phyloP scores from a whole-genome alignment of 2,113 vertebrate species.

The Macrotus californicus region DNA sequence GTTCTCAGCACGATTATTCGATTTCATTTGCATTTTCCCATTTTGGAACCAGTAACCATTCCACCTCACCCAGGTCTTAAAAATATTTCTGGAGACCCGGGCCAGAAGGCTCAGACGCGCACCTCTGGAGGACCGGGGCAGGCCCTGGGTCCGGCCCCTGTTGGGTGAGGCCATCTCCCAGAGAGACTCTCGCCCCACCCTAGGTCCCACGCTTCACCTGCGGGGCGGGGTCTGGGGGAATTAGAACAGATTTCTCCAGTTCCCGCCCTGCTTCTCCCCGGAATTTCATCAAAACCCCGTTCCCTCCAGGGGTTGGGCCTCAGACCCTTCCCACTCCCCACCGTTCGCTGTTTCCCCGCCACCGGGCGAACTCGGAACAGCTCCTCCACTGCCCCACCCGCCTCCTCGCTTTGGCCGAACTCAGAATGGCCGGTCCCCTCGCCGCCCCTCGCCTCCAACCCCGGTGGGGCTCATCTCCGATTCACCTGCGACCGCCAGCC shows the following conservation, averaged over 20 bases:
- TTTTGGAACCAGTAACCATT: not conserved
- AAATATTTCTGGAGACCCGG: not conserved
- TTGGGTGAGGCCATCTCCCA: not conserved
- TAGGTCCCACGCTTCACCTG: not conserved
- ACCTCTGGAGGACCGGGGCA: not conserved
- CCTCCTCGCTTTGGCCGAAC: no score
- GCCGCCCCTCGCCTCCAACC: accelerated
- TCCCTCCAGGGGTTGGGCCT: not conserved
- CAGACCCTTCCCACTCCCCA: not conserved
- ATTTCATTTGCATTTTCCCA: not conserved
- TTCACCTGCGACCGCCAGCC: not conserved
- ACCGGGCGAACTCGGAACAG: not conserved
- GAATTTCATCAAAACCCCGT: not conserved
- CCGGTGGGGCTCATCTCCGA: accelerated
- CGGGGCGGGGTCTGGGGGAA: not conserved
- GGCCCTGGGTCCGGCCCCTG: not conserved
- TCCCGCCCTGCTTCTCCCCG: not conserved
- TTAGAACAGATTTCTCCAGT: not conserved
- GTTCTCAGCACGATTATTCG: not conserved
- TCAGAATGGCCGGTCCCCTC: no score
- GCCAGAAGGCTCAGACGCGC: not conserved
- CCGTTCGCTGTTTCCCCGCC: not conserved
- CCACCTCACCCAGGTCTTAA: not conserved
- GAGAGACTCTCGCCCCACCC: no score
- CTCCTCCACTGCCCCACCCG: not conserved